phyloP scores from a whole-genome alignment of 2,888 invertebrate genomes.

The Acheta domesticus region DNA sequence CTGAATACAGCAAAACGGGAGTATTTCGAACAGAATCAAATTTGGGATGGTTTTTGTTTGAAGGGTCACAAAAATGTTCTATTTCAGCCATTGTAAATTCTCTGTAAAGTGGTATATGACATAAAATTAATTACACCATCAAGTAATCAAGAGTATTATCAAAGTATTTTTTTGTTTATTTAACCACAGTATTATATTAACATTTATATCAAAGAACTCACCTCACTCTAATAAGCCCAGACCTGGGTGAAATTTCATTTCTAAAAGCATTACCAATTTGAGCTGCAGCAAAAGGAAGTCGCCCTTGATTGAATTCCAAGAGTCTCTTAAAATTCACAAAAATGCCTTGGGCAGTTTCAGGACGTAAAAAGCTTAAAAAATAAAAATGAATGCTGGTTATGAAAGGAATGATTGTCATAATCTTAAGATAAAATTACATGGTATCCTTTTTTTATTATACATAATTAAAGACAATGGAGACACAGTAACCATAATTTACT shows the following conservation, averaged over 20 bases:
- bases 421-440: too few relatives aligned
- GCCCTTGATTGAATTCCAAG: slow-evolving; percentile 94
- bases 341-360: slow-evolving; percentile 99
- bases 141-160: neutral
- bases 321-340: slow-evolving; percentile 99
- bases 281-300: slow-evolving; percentile 94
- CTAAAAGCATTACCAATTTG: slow-evolving; percentile 98
- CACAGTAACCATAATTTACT: too few relatives aligned
- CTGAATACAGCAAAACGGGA: slow-evolving; percentile 82
- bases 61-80: slow-evolving; percentile 97
- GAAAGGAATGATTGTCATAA: too few relatives aligned
- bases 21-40: slow-evolving; percentile 75
- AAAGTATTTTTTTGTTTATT: neutral
- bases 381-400: slow-evolving; percentile 21
- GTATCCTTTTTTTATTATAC: too few relatives aligned
- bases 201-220: slow-evolving; percentile 39
- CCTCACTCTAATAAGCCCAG: slow-evolving; percentile 86
- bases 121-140: neutral
- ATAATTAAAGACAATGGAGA: too few relatives aligned
- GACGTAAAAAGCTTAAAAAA: slow-evolving; percentile 72
- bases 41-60: slow-evolving; percentile 82
- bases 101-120: slow-evolving; percentile 49
- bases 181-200: too few relatives aligned
- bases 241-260: slow-evolving; percentile 98
- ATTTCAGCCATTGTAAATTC: slow-evolving; percentile 99